Conservation (phyloP, 2,888 invertebrate species). For the Rutpela maculata region DNA sequence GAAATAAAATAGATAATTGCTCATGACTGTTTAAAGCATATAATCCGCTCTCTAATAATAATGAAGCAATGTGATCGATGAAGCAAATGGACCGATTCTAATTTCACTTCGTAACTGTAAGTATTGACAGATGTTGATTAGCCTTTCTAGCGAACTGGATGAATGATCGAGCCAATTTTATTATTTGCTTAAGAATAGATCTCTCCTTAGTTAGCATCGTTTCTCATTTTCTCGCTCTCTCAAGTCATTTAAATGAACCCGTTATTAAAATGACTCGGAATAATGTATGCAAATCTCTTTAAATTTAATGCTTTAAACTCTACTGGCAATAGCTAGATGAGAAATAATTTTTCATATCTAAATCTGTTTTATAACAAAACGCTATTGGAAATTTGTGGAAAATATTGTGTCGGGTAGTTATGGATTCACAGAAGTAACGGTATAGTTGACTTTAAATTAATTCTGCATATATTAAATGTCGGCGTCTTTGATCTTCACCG, state of each 20-base stretch:
- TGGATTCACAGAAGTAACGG: too few relatives aligned
- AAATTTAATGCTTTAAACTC: background rate
- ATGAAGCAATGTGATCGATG: conserved; percentile 36
- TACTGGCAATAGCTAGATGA: background rate
- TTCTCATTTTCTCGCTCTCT: conserved; percentile 29
- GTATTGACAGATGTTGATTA: conserved; percentile 58
- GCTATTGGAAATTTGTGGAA: too few relatives aligned
- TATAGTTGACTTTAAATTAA: too few relatives aligned
- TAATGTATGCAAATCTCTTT: background rate
- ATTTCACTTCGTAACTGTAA: conserved; percentile 53
- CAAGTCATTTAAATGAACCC: conserved; percentile 1
- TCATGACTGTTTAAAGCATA: background rate
- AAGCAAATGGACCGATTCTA: conserved; percentile 54
- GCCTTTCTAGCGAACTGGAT: conserved; percentile 50
- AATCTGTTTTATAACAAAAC: too few relatives aligned
- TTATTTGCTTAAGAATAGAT: conserved; percentile 52
- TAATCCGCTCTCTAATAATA: conserved; percentile 18
- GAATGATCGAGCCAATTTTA: conserved; percentile 49
- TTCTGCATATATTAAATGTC: too few relatives aligned
- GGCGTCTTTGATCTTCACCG: too few relatives aligned
- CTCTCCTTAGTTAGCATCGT: conserved; percentile 43
- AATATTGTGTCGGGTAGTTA: too few relatives aligned
- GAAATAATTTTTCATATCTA: background rate
- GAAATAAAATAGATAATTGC: conserved; percentile 8
- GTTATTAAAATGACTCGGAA: background rate